phyloP scores from a whole-genome alignment of 1,140 invertebrate species.

The Oreohelix idahoensis region DNA sequence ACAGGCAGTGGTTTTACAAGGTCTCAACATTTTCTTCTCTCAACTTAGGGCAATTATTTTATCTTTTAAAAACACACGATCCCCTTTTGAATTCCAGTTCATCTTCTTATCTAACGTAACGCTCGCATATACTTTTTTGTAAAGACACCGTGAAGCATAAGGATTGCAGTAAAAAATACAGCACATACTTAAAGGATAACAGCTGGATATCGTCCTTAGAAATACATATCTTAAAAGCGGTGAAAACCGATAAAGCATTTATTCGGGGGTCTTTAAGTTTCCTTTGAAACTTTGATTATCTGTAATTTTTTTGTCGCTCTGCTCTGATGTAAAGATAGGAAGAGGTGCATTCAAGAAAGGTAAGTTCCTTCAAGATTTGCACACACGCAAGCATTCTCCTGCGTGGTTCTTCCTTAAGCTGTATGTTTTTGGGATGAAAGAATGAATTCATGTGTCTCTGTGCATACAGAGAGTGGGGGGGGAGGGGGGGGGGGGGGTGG shows the following conservation, averaged over 20 bases:
- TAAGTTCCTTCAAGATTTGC: background rate
- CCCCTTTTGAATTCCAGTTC: no score
- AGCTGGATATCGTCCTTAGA: no score
- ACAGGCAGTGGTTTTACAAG: no score
- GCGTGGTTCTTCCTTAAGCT: background rate
- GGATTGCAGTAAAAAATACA: no score
- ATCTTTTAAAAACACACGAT: no score
- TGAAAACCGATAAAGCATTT: background rate
- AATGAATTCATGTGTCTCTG: background rate
- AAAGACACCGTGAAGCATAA: no score
- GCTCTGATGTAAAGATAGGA: background rate
- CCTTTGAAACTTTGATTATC: background rate
- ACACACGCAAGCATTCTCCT: background rate
- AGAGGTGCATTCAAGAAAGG: background rate
- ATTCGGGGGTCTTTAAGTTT: background rate
- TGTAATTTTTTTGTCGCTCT: background rate
- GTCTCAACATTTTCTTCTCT: no score
- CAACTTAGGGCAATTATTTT: no score
- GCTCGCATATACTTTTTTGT: no score
- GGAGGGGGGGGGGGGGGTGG: no score
- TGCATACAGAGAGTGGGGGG: background rate
- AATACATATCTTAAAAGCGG: background rate
- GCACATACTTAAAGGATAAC: no score
- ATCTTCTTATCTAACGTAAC: no score
- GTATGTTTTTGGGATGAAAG: background rate